A percentile compares a stretch with the other conserved stretches of the same genome.
Conservation (phyloP, 2,888 invertebrate species). For the Microctonus aethiopoides region DNA sequence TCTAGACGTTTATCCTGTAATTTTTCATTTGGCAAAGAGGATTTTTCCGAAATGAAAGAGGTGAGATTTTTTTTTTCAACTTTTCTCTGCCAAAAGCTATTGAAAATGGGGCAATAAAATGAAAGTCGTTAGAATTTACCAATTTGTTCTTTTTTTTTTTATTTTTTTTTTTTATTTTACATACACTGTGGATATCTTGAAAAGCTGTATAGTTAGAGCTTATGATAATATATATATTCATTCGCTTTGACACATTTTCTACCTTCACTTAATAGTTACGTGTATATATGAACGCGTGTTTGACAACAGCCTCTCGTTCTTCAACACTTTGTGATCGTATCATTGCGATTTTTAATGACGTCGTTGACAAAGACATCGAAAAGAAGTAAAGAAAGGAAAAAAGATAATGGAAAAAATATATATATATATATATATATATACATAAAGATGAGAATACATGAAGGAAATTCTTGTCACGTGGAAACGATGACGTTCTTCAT, state of each 20-base stretch:
- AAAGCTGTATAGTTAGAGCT: neutral
- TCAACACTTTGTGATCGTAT: neutral
- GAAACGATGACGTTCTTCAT: neutral
- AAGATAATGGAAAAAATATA: too few species aligned
- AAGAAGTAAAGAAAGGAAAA: neutral
- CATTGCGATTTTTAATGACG: conserved; percentile 5
- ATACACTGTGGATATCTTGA: neutral
- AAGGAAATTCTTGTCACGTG: conserved; percentile 13
- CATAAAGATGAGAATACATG: neutral
- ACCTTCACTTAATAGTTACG: neutral
- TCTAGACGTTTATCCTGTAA: neutral
- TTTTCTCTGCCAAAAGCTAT: neutral
- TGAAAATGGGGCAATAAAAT: neutral
- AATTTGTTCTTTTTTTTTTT: neutral
- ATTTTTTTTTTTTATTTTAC: too few species aligned
- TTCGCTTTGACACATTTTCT: neutral
- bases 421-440: too few species aligned
- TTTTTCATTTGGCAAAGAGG: neutral
- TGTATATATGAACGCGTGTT: neutral
- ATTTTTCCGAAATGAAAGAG: neutral
- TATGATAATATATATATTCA: conserved; percentile 1
- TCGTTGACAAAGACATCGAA: conserved; percentile 1
- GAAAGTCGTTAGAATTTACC: neutral
- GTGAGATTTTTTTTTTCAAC: neutral
- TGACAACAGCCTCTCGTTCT: neutral